Evolutionary conservation across 1,140 invertebrate genomes (phyloP).

Genomic region (Heliconius congener): DNA sequence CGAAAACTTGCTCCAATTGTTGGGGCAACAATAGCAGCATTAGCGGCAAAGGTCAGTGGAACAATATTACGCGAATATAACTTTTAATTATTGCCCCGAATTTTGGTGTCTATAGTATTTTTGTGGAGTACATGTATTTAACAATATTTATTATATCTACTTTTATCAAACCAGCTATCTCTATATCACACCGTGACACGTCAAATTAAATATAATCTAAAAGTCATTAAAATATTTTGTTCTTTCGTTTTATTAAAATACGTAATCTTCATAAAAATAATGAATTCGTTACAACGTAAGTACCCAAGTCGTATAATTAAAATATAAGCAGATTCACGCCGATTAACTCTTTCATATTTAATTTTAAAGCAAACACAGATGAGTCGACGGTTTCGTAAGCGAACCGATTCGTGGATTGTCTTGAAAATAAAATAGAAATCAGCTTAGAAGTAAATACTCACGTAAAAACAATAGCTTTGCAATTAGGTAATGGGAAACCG

Average conservation of each 20-base stretch:
- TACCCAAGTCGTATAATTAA: constrained; percentile 31
- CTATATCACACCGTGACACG: not conserved
- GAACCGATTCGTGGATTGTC: constrained; percentile 53
- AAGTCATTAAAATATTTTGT: not conserved
- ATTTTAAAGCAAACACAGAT: constrained; percentile 43
- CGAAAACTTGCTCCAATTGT: constrained; percentile 65
- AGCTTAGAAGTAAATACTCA: constrained; percentile 63
- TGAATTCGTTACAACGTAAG: constrained; percentile 20
- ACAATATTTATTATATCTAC: not conserved
- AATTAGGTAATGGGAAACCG: constrained; percentile 75
- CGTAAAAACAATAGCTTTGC: constrained; percentile 66
- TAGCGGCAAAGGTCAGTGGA: constrained; percentile 64
- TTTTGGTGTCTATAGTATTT: constrained; percentile 30
- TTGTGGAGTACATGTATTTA: not conserved
- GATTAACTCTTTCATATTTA: constrained; percentile 32
- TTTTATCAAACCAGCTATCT: not conserved
- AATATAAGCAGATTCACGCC: constrained; percentile 27
- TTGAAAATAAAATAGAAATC: constrained; percentile 69
- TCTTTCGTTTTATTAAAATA: not conserved
- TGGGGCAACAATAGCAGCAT: constrained; percentile 60
- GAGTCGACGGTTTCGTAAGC: constrained; percentile 42
- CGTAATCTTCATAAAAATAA: not conserved
- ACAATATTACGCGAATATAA: constrained; percentile 55
- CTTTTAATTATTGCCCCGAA: constrained; percentile 51
- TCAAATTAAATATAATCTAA: not conserved